Evolutionary conservation across 2,797 vertebrate species (phyloP).

Genomic region (Enteromius radiatus): DNA sequence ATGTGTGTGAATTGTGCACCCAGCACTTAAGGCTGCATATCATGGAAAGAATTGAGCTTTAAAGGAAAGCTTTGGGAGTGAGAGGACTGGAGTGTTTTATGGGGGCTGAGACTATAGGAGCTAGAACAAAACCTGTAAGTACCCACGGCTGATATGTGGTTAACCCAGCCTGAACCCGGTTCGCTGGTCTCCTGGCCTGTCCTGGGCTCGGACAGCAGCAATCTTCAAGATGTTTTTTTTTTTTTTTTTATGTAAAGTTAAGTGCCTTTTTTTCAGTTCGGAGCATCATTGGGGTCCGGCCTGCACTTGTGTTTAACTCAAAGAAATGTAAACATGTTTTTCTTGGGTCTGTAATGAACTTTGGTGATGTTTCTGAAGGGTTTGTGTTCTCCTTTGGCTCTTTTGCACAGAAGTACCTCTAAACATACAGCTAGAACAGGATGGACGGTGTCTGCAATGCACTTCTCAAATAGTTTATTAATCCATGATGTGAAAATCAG

Average conservation of each 20-base stretch:
- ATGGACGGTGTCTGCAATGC: slow-evolving; percentile 45
- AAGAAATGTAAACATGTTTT: slow-evolving; percentile 35
- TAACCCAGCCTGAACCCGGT: not conserved
- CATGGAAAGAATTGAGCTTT: slow-evolving; percentile 25
- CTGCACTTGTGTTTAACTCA: slow-evolving; percentile 26
- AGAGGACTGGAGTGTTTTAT: slow-evolving; percentile 13
- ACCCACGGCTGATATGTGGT: not conserved
- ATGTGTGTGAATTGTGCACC: slow-evolving; percentile 25
- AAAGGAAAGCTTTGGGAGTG: slow-evolving; percentile 34
- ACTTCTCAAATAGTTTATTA: slow-evolving; percentile 44
- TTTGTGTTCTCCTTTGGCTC: slow-evolving; percentile 12
- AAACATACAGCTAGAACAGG: slow-evolving; percentile 29
- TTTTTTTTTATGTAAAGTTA: slow-evolving; percentile 47
- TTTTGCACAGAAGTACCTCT: slow-evolving; percentile 32
- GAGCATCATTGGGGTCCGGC: not conserved
- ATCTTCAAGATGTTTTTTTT: not conserved
- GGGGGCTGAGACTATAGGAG: slow-evolving; percentile 4
- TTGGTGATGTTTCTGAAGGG: slow-evolving; percentile 19
- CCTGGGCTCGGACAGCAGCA: not conserved
- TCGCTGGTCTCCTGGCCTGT: slow-evolving; percentile 14
- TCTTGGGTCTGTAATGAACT: slow-evolving; percentile 54
- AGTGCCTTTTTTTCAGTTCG: slow-evolving; percentile 34
- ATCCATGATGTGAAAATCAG: not conserved
- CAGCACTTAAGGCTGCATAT: not conserved
- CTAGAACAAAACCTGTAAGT: not conserved